Base-by-base conservation (phyloP, 30 jellyfish, hydroid and myxozoan species). In the Cassiopea xamachana region DNA sequence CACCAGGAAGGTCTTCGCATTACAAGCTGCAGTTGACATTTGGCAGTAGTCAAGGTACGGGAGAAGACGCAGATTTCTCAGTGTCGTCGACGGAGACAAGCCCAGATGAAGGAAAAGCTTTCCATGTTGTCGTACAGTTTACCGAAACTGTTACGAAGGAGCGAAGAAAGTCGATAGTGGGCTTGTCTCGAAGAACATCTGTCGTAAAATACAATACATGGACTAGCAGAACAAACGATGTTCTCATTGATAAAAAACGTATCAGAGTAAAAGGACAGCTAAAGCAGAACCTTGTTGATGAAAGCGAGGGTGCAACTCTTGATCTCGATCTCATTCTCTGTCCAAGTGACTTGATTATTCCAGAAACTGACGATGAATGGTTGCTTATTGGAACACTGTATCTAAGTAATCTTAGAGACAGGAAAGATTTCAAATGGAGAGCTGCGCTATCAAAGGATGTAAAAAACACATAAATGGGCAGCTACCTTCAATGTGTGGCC, bases 331-430 rank as follows among this genome's bases (percentile, higher is more conserved):
- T 88, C 75, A 88, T 88, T 77, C 73, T 88, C 18, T 88, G 95
- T 46, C 95, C 95, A 44, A 77, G 95, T 46, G 95, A 88, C 62
- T 62, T 77, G 81, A 88, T 88, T 58, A 74, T 88, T 44, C 95
- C 95, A 27, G 95, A 67, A 46, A 77, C 59, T 62, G 82, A 71
- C 46, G 59, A 79, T 18, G 90, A 78, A 45, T 88, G 95, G 95
- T 27, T 60, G 0, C 50, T 88, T 48, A 79, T 88, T 27, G 95
- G 95, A 43, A 77, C 90, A 39, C 60, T 88, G 17, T 88, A 88
- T 70, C 81, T 60, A 60, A 79, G 73, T 76, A 88, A 79, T 46
- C 43, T 55, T 7, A 62, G 14, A 9, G 95, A 88, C 39, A 78
- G 72, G 10, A 88, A 88, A 44, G 83, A 82, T 80, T 88, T 76